Evolutionary conservation across 2,888 invertebrate species (phyloP).

Genomic region (Augiades crinisus): DNA sequence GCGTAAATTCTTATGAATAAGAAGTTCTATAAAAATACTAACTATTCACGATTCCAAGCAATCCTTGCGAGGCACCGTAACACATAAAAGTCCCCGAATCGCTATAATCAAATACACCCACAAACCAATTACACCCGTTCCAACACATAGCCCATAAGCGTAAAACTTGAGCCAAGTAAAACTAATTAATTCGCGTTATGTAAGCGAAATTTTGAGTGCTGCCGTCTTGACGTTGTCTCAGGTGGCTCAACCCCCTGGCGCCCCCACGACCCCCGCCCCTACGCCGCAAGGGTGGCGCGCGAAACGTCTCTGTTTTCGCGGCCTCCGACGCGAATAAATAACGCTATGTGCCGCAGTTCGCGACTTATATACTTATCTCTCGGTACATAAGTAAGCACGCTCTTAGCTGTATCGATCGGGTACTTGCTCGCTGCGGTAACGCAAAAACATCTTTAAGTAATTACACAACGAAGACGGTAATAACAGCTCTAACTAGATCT

Average conservation of each 20-base stretch:
- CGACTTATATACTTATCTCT: constrained; percentile 25
- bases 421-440: not conserved
- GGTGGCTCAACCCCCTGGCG: constrained; percentile 40
- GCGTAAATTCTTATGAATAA: too few species aligned
- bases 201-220: constrained; percentile 58
- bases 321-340: constrained; percentile 47
- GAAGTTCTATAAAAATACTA: too few species aligned
- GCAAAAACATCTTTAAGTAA: too few species aligned
- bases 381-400: constrained; percentile 18
- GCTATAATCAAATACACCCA: too few species aligned
- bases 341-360: constrained; percentile 29
- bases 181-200: constrained; percentile 48
- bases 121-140: constrained; percentile 3
- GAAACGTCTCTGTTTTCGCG: constrained; percentile 53
- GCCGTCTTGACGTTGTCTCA: constrained; percentile 55
- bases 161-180: constrained; percentile 46
- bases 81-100: too few species aligned
- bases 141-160: constrained; percentile 1
- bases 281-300: constrained; percentile 24
- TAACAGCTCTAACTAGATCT: too few species aligned
- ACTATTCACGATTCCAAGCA: too few species aligned
- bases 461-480: too few species aligned
- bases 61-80: too few species aligned
- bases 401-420: constrained; percentile 17
- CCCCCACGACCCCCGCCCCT: constrained; percentile 14